Percentiles rank a stretch among this genome's conserved stretches.
Evolutionary conservation across 2,888 invertebrate species (phyloP).

Genomic region (Azorinus chamasolen): DNA sequence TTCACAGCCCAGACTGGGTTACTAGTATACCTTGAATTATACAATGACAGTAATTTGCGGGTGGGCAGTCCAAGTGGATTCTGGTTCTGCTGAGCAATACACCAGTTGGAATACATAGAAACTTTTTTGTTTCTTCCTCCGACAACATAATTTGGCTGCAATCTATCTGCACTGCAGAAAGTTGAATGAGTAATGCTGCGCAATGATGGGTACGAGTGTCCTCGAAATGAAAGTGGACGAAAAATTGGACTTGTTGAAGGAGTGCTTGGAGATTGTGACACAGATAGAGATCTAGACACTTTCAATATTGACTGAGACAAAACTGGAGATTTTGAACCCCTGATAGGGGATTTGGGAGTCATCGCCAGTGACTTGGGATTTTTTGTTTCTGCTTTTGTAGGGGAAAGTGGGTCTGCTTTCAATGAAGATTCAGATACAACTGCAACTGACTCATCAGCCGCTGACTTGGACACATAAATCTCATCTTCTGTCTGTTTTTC

Average conservation of each 20-base stretch:
- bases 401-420: too few relatives aligned
- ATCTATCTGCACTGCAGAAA: conserved; percentile 96
- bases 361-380: too few relatives aligned
- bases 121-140: conserved; percentile 91
- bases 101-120: conserved; percentile 98
- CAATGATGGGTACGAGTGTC: conserved; percentile 80
- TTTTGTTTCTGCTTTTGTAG: too few relatives aligned
- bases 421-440: neutral
- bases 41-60: conserved; percentile 77
- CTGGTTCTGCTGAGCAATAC: conserved; percentile 81
- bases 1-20: conserved; percentile 75
- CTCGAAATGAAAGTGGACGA: conserved; percentile 61
- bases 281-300: too few relatives aligned
- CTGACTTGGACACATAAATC: too few relatives aligned
- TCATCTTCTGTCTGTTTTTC: too few relatives aligned
- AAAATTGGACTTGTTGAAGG: conserved; percentile 32
- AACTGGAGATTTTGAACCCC: too few relatives aligned
- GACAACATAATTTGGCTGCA: conserved; percentile 96
- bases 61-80: conserved; percentile 91
- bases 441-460: neutral
- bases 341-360: too few relatives aligned
- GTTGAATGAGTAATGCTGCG: conserved; percentile 87
- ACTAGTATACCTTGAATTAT: conserved; percentile 73
- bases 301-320: too few relatives aligned
- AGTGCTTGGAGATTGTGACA: conserved; percentile 35